Conservation (phyloP, 2,113 vertebrate species). For the Urocolius indicus region DNA sequence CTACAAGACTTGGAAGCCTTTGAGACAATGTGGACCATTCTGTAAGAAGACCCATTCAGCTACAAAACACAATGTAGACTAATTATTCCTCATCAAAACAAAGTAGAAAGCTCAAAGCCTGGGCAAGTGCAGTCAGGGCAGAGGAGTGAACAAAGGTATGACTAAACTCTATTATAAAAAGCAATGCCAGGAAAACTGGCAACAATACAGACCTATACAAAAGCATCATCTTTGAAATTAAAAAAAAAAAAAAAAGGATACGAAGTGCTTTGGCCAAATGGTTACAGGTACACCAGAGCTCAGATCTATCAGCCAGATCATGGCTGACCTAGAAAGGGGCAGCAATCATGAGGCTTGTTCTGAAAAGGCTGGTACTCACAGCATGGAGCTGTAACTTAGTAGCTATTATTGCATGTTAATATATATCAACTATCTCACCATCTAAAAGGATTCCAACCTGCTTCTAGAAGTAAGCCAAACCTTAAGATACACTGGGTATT, state of each 20-base stretch:
- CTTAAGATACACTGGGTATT: background rate
- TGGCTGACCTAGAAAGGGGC: background rate
- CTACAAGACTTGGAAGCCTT: background rate
- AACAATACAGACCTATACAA: background rate
- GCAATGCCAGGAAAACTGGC: background rate
- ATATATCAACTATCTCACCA: background rate
- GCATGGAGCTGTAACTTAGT: background rate
- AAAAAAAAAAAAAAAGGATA: background rate
- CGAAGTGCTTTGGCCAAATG: background rate
- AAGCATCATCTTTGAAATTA: background rate
- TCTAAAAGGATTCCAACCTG: background rate
- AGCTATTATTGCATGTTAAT: background rate
- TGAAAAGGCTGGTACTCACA: background rate
- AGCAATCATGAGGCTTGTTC: background rate
- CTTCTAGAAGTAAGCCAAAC: background rate
- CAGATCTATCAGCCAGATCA: background rate
- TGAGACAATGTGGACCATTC: background rate
- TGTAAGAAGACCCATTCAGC: background rate
- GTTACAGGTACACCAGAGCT: rapidly evolving
- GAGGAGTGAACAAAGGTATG: background rate
- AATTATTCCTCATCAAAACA: background rate
- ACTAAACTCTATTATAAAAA: background rate
- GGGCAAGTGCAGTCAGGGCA: background rate
- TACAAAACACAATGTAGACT: background rate
- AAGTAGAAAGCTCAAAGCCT: background rate